Percentiles rank a stretch among this genome's conserved stretches.
Conservation (phyloP, 2,113 vertebrate genomes). For the Poeciliopsis retropinna region DNA sequence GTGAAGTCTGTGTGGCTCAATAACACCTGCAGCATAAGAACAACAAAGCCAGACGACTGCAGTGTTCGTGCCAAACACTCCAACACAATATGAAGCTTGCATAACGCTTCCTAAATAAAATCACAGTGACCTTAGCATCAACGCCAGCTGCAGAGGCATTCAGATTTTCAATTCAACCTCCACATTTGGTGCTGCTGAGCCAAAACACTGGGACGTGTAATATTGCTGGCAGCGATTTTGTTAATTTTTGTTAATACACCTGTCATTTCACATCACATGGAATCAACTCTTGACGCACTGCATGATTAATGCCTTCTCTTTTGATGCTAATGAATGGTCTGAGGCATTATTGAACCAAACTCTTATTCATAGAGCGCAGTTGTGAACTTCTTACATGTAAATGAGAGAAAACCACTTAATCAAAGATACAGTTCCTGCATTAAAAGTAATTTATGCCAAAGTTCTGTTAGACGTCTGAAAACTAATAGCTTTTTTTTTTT, state of each 20-base stretch:
- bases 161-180: constrained; percentile 24
- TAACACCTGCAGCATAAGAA: constrained; percentile 60
- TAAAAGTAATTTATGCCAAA: constrained; percentile 6
- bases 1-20: constrained; percentile 59
- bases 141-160: constrained; percentile 19
- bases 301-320: constrained; percentile 17
- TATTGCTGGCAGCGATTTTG: constrained; percentile 22
- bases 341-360: not conserved
- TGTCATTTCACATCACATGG: constrained; percentile 53
- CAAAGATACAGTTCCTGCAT: not conserved
- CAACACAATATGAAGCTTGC: constrained; percentile 26
- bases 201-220: constrained; percentile 26
- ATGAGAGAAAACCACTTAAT: not conserved
- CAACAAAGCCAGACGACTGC: constrained; percentile 48
- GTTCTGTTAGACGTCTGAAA: not conserved
- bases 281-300: constrained; percentile 39
- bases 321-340: constrained; percentile 27
- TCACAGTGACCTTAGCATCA: constrained; percentile 39
- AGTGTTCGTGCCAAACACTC: constrained; percentile 32
- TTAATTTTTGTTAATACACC: constrained; percentile 57
- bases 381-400: constrained; percentile 2
- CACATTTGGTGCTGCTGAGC: constrained; percentile 15
- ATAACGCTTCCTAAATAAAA: constrained; percentile 33
- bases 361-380: not conserved
- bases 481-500: not conserved